Conservation (phyloP, 2,797 vertebrate genomes). For the Centroberyx gerrardi region DNA sequence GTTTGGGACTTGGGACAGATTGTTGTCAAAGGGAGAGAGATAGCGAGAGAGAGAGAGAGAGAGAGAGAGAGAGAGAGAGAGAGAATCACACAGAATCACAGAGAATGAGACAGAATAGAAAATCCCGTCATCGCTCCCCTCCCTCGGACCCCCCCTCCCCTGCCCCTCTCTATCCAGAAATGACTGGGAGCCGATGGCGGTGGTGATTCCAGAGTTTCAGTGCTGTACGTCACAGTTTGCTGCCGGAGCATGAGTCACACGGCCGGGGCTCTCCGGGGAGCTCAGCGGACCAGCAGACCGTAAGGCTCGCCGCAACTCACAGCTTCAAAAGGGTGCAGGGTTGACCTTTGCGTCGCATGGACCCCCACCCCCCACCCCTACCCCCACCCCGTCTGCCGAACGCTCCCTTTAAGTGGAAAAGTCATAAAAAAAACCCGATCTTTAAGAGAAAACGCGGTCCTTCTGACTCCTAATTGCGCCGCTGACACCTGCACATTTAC, state of each 20-base stretch:
- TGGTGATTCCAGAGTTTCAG: conserved; percentile 24
- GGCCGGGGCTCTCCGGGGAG: conserved; percentile 37
- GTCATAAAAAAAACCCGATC: background rate
- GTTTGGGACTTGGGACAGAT: conserved; percentile 40
- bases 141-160: conserved; percentile 18
- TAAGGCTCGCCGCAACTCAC: conserved; percentile 28
- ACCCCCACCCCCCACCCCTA: background rate
- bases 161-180: background rate
- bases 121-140: conserved; percentile 33
- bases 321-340: conserved; percentile 14
- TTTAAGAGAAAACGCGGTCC: background rate
- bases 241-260: conserved; percentile 51
- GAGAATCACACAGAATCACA: background rate
- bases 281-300: conserved; percentile 14
- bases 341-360: conserved; percentile 38
- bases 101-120: conserved; percentile 1
- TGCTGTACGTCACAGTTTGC: conserved; percentile 42
- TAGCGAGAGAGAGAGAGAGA: conserved; percentile 24
- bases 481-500: conserved; percentile 34
- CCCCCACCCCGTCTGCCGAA: background rate
- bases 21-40: conserved; percentile 28
- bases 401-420: conserved; percentile 20
- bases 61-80: conserved; percentile 23
- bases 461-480: conserved; percentile 1
- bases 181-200: conserved; percentile 2